Evolutionary conservation across 2,113 vertebrate species (phyloP), one percentile per base, ranked within the genome.

Genomic region (Shinisaurus crocodilurus): DNA sequence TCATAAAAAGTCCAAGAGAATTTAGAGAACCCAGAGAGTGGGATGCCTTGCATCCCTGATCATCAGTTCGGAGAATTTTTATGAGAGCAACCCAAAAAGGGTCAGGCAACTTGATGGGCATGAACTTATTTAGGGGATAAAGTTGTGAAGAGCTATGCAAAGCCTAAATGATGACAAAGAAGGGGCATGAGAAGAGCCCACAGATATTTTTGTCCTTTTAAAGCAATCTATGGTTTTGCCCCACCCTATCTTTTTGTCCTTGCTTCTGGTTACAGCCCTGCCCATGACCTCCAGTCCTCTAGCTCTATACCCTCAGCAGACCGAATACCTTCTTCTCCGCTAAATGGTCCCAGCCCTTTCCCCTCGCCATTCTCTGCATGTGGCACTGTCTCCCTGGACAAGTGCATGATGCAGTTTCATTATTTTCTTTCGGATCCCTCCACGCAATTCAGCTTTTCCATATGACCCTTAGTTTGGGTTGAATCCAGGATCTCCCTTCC

Each of bases 1-100:
- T 54, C 83, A 86, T 76, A 90, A 90, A 90, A 80, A 16, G n/a
- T 29, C 57, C 27, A 29, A 23, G 45, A 40, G 45, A 50, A 80
- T 86, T 76, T 85, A 29, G 34, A 80, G 60, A 79, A 15, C 45
- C 1, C 1, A 29, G 45, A 27, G 20, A 81, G 50, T 15, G 57
- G 37, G 65, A 82, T 89, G 60, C 89, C 63, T 27, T 50, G 45
- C 45, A 16, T 25, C 60, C 85, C n/a, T 79, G 74, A 5, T 70
- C 45, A 76, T 65, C 12, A 12, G 82, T 32, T 32, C 40, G 29
- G 45, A 25, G 65, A 43, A 82, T 82, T 89, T 76, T 74, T 89
- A 82, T 20, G 50, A 43, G 79, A 89, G 80, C 80, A 60, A 74
- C n/a, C 34, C 6, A 76, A 89, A 69, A 23, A 32, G 67, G 88